These are phyloP conservation scores for Coenobita brevimanus DNA, from an alignment of 1,140 invertebrate genomes.

Conservation along the genomic window DNA sequence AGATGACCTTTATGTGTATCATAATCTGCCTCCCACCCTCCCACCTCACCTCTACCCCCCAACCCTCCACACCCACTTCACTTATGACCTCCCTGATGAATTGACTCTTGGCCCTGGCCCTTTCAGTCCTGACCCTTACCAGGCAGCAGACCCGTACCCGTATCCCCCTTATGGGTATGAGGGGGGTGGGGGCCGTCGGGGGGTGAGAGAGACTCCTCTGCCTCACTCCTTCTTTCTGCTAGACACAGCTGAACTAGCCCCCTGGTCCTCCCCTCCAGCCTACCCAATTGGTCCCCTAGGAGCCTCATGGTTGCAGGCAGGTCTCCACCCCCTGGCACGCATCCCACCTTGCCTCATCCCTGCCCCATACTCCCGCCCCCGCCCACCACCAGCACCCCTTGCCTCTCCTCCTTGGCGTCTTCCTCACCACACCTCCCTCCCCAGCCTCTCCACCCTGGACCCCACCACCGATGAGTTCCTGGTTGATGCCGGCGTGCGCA, in stretches of 20 bases:
- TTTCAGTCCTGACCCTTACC: conserved; percentile 58
- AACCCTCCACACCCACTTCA: conserved; percentile 53
- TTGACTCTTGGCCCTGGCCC: conserved; percentile 37
- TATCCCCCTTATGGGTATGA: conserved; percentile 50
- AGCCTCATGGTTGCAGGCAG: conserved; percentile 68
- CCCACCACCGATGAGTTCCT: conserved; percentile 74
- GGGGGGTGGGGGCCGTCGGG: conserved; percentile 9
- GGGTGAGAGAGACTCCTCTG: conserved; percentile 7
- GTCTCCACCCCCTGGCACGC: conserved; percentile 50
- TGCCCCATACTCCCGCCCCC: conserved; percentile 57
- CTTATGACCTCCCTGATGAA: conserved; percentile 54
- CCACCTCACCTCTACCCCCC: conserved; percentile 51
- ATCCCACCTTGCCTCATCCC: conserved; percentile 57
- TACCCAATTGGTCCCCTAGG: conserved; percentile 69
- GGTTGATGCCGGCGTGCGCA: conserved; percentile 76
- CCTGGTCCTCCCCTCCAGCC: conserved; percentile 66
- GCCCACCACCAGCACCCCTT: conserved; percentile 47
- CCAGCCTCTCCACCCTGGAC: conserved; percentile 70
- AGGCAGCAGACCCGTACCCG: conserved; percentile 46
- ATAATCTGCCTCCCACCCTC: conserved; percentile 49
- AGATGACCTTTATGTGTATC: conserved; percentile 39
- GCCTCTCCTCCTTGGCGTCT: conserved; percentile 65
- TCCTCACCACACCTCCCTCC: conserved; percentile 66
- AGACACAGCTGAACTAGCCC: conserved; percentile 66
- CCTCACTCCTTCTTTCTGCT: conserved; percentile 52